These are phyloP conservation scores for Thermophis baileyi DNA, from an alignment of 2,113 vertebrate species.

Conservation along the genomic window DNA sequence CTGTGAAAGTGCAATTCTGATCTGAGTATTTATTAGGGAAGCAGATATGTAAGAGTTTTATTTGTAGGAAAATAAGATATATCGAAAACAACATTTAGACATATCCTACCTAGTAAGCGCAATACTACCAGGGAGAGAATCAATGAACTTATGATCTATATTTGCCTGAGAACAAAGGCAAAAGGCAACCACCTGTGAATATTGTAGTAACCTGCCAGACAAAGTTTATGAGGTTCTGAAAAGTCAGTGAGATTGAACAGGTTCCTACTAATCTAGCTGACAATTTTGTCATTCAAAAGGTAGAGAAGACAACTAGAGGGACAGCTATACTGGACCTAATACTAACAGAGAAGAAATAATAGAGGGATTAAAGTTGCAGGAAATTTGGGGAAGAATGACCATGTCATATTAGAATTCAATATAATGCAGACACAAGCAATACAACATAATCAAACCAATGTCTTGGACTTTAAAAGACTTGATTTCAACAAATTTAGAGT, in stretches of 20 bases:
- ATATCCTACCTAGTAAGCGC: background rate
- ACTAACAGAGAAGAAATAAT: too few relatives aligned
- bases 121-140: background rate
- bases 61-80: background rate
- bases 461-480: too few relatives aligned
- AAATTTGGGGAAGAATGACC: too few relatives aligned
- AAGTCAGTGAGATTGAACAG: background rate
- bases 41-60: background rate
- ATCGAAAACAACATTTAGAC: background rate
- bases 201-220: background rate
- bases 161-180: background rate
- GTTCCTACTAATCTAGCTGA: too few relatives aligned
- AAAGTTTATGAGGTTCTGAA: background rate
- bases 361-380: too few relatives aligned
- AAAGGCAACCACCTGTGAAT: background rate
- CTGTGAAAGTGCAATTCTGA: background rate
- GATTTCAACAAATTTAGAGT: too few relatives aligned
- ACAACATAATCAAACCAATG: too few relatives aligned
- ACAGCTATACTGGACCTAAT: too few relatives aligned
- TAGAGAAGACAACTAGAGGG: too few relatives aligned
- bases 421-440: too few relatives aligned
- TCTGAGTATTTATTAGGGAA: background rate
- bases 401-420: too few relatives aligned
- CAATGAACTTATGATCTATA: background rate
- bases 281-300: too few relatives aligned